phyloP scores from a whole-genome alignment of 1,140 invertebrate species.

The Neoseiulus cucumeris region DNA sequence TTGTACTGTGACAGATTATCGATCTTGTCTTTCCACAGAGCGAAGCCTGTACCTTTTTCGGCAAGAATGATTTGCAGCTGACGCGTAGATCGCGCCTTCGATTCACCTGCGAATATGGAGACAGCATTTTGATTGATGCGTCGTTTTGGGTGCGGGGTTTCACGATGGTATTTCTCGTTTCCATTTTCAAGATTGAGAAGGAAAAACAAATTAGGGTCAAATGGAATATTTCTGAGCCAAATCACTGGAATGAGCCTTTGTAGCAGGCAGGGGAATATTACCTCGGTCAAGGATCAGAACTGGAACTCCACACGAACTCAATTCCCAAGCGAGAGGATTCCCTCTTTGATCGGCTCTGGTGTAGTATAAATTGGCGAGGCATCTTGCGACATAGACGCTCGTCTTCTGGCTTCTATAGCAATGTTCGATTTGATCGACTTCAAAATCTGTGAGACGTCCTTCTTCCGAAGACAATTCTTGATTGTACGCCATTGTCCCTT shows the following conservation, averaged over 20 bases:
- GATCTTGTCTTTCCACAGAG: constrained; percentile 63
- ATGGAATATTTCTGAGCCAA: too few species aligned
- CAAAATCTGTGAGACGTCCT: constrained; percentile 37
- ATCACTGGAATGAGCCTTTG: too few species aligned
- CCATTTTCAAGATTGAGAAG: too few species aligned
- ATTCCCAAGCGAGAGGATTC: constrained; percentile 38
- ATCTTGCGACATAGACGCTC: constrained; percentile 52
- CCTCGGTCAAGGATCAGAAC: constrained; percentile 52
- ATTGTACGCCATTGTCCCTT: constrained; percentile 5
- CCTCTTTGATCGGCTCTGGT: constrained; percentile 27
- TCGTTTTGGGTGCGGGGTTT: too few species aligned
- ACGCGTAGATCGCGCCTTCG: constrained; percentile 43
- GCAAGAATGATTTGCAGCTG: constrained; percentile 53
- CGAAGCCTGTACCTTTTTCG: constrained; percentile 60
- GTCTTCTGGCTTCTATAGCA: constrained; percentile 58
- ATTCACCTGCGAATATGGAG: constrained; percentile 30
- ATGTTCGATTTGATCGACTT: constrained; percentile 51
- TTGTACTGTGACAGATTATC: constrained; percentile 38
- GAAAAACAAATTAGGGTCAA: too few species aligned
- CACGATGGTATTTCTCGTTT: too few species aligned
- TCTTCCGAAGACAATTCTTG: background rate
- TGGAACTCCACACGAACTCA: constrained; percentile 57
- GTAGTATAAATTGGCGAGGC: constrained; percentile 53
- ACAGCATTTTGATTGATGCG: constrained; percentile 14
- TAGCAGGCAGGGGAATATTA: too few species aligned